Conservation (phyloP, 2,888 invertebrate species). For the Callyntrura sp. region DNA sequence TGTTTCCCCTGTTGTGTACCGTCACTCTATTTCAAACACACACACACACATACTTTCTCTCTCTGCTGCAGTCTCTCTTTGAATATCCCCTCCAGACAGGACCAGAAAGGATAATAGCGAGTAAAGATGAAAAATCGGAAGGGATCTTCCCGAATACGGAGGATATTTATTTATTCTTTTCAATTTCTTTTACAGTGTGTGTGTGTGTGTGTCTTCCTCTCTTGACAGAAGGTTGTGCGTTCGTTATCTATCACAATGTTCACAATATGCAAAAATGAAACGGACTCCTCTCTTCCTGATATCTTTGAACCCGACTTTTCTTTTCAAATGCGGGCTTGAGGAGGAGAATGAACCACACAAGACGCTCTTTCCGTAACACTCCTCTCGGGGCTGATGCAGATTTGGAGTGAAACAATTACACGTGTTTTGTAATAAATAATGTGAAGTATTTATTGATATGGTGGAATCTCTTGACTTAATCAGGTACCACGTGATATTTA, state of each 20-base stretch:
- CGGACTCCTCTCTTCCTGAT: no score
- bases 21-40: slow-evolving; percentile 13
- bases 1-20: slow-evolving; percentile 32
- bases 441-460: neutral
- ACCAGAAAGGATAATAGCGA: slow-evolving; percentile 35
- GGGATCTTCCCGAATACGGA: slow-evolving; percentile 42
- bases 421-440: neutral
- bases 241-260: no score
- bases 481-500: slow-evolving; percentile 51
- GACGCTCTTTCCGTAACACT: no score
- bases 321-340: neutral
- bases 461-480: slow-evolving; percentile 46
- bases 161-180: slow-evolving; percentile 34
- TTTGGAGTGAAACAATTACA: no score
- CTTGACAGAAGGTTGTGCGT: neutral
- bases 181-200: slow-evolving; percentile 36
- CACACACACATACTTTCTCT: no score
- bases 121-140: slow-evolving; percentile 70
- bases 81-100: slow-evolving; percentile 66
- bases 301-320: slow-evolving; percentile 3
- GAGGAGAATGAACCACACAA: neutral
- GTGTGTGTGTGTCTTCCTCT: slow-evolving; percentile 10
- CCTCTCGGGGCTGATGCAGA: no score
- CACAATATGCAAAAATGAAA: no score
- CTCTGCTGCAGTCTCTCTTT: slow-evolving; percentile 46